These are phyloP conservation scores for Brachionus sp. DNA, from an alignment of 1,140 invertebrate species.

Conservation along the genomic window DNA sequence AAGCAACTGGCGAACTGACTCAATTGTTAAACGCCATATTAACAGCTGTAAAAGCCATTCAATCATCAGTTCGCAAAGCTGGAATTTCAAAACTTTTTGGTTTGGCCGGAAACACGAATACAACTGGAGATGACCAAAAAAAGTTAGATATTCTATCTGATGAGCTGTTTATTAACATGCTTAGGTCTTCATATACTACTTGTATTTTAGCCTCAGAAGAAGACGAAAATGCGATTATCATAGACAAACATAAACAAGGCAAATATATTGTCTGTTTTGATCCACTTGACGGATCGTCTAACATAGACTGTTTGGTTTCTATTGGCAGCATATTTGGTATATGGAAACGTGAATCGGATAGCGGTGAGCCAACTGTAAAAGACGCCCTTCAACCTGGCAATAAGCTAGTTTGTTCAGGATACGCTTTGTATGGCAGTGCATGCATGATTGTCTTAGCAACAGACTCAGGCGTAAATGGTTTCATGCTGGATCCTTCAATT, in stretches of 20 bases:
- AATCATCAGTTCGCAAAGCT: constrained; percentile 90
- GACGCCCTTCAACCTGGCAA: constrained; percentile 81
- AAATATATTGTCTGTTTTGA: constrained; percentile 99
- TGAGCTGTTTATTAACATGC: constrained; percentile 97
- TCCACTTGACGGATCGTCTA: constrained; percentile 96
- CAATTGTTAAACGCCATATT: constrained; percentile 88
- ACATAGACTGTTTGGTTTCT: constrained; percentile 96
- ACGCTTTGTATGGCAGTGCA: constrained; percentile 94
- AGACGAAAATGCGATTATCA: constrained; percentile 82
- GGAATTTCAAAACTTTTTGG: constrained; percentile 78
- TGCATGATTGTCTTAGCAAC: constrained; percentile 86
- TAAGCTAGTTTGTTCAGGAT: constrained; percentile 87
- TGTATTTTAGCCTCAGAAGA: constrained; percentile 92
- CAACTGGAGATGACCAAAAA: constrained; percentile 97
- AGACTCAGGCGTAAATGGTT: constrained; percentile 84
- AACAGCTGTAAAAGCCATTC: constrained; percentile 94
- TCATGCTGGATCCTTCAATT: constrained; percentile 92
- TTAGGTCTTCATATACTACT: constrained; percentile 87
- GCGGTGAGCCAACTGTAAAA: constrained; percentile 53
- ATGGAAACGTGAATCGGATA: constrained; percentile 67
- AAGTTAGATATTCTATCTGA: constrained; percentile 94
- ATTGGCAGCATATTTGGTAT: constrained; percentile 97
- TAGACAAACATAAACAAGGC: constrained; percentile 76
- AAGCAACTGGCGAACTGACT: constrained; percentile 88
- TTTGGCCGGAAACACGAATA: constrained; percentile 85